Evolutionary conservation across 2,113 vertebrate genomes (phyloP).

Genomic region (Limnothrissa miodon): DNA sequence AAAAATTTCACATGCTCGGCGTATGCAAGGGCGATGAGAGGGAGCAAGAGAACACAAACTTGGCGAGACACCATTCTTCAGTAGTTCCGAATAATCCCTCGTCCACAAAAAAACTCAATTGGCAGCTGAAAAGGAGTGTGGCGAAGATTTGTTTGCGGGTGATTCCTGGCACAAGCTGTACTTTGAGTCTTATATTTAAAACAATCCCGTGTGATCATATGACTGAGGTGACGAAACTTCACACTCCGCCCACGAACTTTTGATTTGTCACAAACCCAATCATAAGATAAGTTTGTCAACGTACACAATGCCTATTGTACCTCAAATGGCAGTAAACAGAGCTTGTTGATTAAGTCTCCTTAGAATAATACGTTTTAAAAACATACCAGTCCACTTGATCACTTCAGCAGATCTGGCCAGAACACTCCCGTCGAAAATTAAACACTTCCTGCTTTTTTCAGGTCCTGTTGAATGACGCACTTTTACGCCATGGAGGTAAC

Average conservation of each 20-base stretch:
- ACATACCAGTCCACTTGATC: background rate
- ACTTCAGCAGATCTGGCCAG: background rate
- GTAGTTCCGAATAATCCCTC: background rate
- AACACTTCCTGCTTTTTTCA: background rate
- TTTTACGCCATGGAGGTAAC: no score
- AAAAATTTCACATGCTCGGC: conserved; percentile 69
- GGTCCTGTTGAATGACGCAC: conserved; percentile 19
- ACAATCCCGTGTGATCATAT: background rate
- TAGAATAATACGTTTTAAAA: background rate
- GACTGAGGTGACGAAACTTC: conserved; percentile 1
- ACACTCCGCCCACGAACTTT: background rate
- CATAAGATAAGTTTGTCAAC: background rate
- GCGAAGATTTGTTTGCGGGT: background rate
- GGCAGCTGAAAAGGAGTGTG: background rate
- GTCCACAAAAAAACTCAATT: background rate
- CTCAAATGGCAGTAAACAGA: background rate
- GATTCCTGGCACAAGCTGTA: background rate
- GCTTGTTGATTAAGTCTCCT: background rate
- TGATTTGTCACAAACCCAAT: background rate
- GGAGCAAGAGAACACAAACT: conserved; percentile 49
- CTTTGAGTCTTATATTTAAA: background rate
- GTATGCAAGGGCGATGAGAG: conserved; percentile 57
- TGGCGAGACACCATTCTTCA: conserved; percentile 59
- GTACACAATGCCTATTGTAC: background rate
- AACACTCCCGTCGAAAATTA: background rate